Percentiles rank a stretch among this genome's conserved stretches.
Conservation (phyloP, 2,797 vertebrate species). For the Anguilla obscura region DNA sequence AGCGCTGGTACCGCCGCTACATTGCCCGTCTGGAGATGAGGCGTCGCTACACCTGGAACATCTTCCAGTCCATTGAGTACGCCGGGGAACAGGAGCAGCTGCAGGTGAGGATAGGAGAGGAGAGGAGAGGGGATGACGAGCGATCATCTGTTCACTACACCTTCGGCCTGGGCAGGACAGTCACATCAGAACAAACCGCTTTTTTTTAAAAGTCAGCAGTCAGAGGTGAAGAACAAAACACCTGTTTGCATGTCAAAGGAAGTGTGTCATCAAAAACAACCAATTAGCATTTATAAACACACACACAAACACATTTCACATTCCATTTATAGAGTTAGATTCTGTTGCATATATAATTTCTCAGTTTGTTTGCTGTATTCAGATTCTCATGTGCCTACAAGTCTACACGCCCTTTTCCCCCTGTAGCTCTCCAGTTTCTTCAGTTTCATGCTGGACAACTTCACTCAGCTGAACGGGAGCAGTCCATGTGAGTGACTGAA, state of each 20-base stretch:
- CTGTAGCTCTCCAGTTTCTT: slow-evolving; percentile 93
- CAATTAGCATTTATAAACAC: not conserved
- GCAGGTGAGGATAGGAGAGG: slow-evolving; percentile 72
- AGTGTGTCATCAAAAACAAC: not conserved
- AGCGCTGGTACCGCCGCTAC: slow-evolving; percentile 91
- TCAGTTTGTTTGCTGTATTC: not conserved
- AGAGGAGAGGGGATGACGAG: not conserved
- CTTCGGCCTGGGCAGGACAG: not conserved
- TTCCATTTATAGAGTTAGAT: not conserved
- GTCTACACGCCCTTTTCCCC: slow-evolving; percentile 39
- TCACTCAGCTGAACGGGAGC: slow-evolving; percentile 67
- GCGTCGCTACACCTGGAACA: slow-evolving; percentile 85
- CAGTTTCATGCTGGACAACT: slow-evolving; percentile 91
- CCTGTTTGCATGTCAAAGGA: not conserved
- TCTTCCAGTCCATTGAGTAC: slow-evolving; percentile 95
- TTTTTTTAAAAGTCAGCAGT: not conserved
- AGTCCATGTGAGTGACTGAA: slow-evolving; percentile 73
- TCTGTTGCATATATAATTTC: not conserved
- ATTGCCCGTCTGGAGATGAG: slow-evolving; percentile 84
- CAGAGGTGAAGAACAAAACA: not conserved
- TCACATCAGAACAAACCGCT: not conserved
- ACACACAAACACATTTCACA: not conserved
- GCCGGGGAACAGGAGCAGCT: slow-evolving; percentile 92
- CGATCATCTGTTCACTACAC: not conserved
- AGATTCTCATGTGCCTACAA: not conserved